Base-by-base conservation (phyloP, 2,888 invertebrate species). In the Caenorhabditis virilis region DNA sequence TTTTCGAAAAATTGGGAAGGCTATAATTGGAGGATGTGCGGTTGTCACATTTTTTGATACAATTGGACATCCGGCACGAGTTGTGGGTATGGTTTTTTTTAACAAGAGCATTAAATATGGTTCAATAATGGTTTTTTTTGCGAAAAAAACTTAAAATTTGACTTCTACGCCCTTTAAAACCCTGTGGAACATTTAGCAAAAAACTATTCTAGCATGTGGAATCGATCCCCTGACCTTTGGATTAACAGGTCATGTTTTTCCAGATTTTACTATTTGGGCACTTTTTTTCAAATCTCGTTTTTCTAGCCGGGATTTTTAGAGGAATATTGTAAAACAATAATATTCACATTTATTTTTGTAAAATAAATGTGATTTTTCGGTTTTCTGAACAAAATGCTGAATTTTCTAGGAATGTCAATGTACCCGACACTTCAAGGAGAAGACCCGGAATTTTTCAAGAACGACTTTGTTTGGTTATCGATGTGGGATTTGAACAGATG, bases 401-500 rank as follows among this genome's bases (percentile, higher is more conserved):
- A 26, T n/a, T 27, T 35, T 38, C 6, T 35, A 65, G 65, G 72
- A 9, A 54, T 51, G 11, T 73, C 72, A 23, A 73, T 73, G 72
- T 59, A 47, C 18, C 75, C 75, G 15, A 72, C 75, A 9, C 64
- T 75, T 11, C 27, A 63, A n/a, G 72, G 72, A 16, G 54, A 59
- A 15, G 59, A 57, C 20, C 41, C 58, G 7, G 50, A 58, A 4
- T 62, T 64, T 60, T 67, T 46, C 42, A 61, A 68, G 42, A 46
- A 69, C 15, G 75, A 75, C 45, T 52, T 72, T 36, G 69, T 75
- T 3, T 75, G 75, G 75, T 39, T 71, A 23, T 67, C 72, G 1
- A 49, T 58, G 33, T 61, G 68, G 63, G 33, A 48, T 26, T 38
- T 50, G 11, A n/a, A 62, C 22, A 56, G 62, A 7, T 70, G 72